Conservation (phyloP, 2,888 invertebrate species). For the Eueremaeus valkanovi region DNA sequence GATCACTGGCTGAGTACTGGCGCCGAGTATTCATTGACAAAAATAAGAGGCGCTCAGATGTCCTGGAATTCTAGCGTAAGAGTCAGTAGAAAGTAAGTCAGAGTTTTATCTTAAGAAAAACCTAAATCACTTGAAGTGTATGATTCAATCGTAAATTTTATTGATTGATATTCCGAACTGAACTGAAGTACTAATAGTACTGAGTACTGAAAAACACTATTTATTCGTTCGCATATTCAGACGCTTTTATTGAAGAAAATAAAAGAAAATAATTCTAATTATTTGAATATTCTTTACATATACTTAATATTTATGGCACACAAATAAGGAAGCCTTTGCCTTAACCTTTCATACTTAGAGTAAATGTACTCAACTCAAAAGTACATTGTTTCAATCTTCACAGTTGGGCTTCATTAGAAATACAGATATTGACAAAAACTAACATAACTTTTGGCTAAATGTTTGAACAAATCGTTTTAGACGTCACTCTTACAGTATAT, state of each 20-base stretch:
- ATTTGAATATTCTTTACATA: constrained; percentile 1
- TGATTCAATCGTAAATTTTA: neutral
- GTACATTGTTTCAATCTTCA: too few relatives aligned
- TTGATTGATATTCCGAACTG: neutral
- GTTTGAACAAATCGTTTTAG: too few relatives aligned
- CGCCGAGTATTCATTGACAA: constrained; percentile 28
- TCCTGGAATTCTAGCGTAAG: constrained; percentile 27
- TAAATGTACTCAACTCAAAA: too few relatives aligned
- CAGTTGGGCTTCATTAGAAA: too few relatives aligned
- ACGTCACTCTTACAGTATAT: too few relatives aligned
- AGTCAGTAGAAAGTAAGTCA: neutral
- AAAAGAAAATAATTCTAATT: neutral
- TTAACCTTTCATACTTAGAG: constrained; percentile 28
- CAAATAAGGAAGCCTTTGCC: constrained; percentile 36
- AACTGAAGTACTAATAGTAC: too few relatives aligned
- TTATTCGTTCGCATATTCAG: neutral
- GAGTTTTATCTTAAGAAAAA: neutral
- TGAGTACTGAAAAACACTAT: neutral
- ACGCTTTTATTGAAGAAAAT: constrained; percentile 22
- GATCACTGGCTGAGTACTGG: constrained; percentile 1
- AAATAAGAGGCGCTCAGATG: constrained; percentile 26
- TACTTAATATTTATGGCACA: constrained; percentile 31
- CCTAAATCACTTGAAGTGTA: too few relatives aligned
- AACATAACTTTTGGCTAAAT: too few relatives aligned
- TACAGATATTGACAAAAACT: too few relatives aligned